Conservation (phyloP, 2,888 invertebrate species). For the Aromia moschata region DNA sequence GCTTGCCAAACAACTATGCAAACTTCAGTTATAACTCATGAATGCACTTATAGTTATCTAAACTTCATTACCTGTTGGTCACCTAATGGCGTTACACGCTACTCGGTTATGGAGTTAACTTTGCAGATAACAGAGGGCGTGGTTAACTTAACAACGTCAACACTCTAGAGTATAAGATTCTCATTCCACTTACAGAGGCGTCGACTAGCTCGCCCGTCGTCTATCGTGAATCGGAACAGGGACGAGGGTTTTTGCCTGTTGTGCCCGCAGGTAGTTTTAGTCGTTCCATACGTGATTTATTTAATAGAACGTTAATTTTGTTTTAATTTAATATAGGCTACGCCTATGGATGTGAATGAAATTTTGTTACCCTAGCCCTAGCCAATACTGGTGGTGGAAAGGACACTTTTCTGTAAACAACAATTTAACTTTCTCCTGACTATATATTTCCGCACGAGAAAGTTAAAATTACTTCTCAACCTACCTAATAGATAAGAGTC, state of each 20-base stretch:
- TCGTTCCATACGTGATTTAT: no score
- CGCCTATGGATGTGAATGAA: no score
- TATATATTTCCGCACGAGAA: neutral
- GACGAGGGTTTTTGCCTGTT: no score
- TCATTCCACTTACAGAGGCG: no score
- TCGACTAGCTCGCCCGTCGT: no score
- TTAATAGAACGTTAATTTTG: no score
- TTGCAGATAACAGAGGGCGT: neutral
- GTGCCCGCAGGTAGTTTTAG: no score
- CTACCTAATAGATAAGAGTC: neutral
- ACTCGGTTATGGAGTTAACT: neutral
- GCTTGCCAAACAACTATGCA: neutral
- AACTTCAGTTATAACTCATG: neutral
- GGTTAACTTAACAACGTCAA: neutral
- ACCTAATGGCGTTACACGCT: neutral
- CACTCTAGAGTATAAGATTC: no score
- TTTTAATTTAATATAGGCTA: no score
- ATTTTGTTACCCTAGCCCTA: neutral
- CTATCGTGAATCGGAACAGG: no score
- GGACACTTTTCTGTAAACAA: neutral
- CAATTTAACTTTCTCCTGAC: slow-evolving; percentile 19
- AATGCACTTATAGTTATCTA: neutral
- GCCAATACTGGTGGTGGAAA: neutral
- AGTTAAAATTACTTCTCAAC: slow-evolving; percentile 11
- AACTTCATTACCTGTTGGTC: neutral